Conservation (phyloP, 2,797 vertebrate species). For the Malacoctenus gilli region DNA sequence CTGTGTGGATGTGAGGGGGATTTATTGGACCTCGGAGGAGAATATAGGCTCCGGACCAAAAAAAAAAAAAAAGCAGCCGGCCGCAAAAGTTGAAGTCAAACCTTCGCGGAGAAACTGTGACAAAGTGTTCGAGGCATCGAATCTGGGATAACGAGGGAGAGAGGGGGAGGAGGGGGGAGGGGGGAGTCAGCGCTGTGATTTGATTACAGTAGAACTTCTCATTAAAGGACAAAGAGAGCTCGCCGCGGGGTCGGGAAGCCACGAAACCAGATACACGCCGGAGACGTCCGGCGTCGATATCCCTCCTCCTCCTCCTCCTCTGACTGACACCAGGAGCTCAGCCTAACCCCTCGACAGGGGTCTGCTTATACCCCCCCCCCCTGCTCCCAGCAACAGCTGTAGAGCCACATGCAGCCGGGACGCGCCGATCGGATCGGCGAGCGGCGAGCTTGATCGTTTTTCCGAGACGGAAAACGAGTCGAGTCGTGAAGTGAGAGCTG, state of each 20-base stretch:
- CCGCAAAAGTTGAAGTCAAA: too few species aligned
- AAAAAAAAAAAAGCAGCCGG: too few species aligned
- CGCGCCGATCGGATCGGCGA: too few species aligned
- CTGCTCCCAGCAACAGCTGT: constrained; percentile 18
- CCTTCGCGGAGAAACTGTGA: too few species aligned
- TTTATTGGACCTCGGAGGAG: constrained; percentile 21
- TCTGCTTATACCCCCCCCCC: constrained; percentile 24
- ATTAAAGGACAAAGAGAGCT: constrained; percentile 56
- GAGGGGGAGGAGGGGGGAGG: constrained; percentile 25
- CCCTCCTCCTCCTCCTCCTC: constrained; percentile 12
- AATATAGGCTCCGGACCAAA: constrained; percentile 40
- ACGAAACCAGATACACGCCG: neutral
- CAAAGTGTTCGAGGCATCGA: too few species aligned
- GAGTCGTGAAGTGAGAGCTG: too few species aligned
- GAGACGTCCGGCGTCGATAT: constrained; percentile 8
- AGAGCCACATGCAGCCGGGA: constrained; percentile 11
- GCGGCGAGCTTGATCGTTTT: too few species aligned
- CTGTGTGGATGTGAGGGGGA: constrained; percentile 23
- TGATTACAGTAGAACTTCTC: constrained; percentile 65
- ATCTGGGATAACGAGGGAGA: too few species aligned
- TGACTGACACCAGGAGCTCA: constrained; percentile 21
- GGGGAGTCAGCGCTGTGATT: constrained; percentile 48
- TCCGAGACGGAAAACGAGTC: neutral
- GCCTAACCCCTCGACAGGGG: constrained; percentile 21
- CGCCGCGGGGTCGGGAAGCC: constrained; percentile 18